These are phyloP conservation scores for Anthophora plumipes DNA, from an alignment of 2,888 invertebrate species.

Conservation along the genomic window DNA sequence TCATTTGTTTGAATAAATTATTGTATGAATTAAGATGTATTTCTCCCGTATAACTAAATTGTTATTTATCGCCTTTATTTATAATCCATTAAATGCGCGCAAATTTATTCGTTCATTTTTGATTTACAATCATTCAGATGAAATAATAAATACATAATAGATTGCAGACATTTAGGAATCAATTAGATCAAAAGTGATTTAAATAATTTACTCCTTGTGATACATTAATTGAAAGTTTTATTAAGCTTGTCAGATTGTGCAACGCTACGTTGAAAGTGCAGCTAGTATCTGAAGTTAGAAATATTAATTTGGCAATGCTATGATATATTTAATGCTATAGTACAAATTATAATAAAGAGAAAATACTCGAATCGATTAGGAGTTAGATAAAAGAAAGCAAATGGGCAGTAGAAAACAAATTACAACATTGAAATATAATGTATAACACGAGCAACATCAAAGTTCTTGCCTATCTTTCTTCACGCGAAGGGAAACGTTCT, in stretches of 20 bases:
- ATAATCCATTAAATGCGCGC: not conserved
- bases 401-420: no score
- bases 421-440: conserved; percentile 8
- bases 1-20: conserved; percentile 11
- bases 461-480: not conserved
- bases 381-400: no score
- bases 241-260: not conserved
- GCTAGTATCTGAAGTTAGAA: no score
- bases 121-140: not conserved
- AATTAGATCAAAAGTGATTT: not conserved
- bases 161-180: not conserved
- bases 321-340: not conserved
- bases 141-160: not conserved
- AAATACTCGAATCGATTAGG: no score
- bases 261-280: not conserved
- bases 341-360: no score
- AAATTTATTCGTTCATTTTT: not conserved
- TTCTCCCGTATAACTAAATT: not conserved
- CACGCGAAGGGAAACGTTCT: not conserved
- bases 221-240: not conserved
- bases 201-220: not conserved
- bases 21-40: conserved; percentile 7
- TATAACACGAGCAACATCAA: no score
- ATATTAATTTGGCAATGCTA: not conserved
- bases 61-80: conserved; percentile 1